phyloP scores from a whole-genome alignment of 2,797 vertebrate genomes.

The Intellagama lesueurii region DNA sequence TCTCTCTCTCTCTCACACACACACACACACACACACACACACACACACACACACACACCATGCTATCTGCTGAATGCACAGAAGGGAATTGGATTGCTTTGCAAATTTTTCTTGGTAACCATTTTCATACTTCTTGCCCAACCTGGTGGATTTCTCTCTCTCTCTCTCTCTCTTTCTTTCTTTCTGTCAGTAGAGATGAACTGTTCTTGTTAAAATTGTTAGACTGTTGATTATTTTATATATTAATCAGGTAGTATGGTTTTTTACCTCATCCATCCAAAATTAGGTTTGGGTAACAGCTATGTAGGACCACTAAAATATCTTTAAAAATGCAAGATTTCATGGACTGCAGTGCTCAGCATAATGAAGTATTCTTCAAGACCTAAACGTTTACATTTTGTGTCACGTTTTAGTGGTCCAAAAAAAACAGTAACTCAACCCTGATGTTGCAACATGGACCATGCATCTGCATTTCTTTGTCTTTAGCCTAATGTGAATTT shows the following conservation, averaged over 20 bases:
- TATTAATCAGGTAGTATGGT: background rate
- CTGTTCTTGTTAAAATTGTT: background rate
- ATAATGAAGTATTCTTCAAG: no score
- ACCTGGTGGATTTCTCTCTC: background rate
- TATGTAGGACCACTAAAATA: no score
- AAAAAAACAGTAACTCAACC: no score
- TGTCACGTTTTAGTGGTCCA: no score
- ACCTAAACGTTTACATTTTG: no score
- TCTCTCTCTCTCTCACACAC: no score
- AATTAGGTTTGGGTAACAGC: no score
- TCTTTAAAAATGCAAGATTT: no score
- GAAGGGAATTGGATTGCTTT: background rate
- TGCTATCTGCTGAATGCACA: background rate
- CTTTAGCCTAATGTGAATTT: background rate
- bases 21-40: background rate
- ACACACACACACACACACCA: background rate
- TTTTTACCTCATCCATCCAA: no score
- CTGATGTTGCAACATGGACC: no score
- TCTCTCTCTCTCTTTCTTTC: background rate
- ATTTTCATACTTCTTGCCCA: background rate
- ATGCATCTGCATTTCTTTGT: no score
- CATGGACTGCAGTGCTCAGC: no score
- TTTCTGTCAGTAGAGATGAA: background rate
- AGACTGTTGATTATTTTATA: conserved; percentile 9
- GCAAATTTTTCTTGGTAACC: background rate